Evolutionary conservation across 1,140 invertebrate genomes (phyloP).

Genomic region (Onthophagus taurus): DNA sequence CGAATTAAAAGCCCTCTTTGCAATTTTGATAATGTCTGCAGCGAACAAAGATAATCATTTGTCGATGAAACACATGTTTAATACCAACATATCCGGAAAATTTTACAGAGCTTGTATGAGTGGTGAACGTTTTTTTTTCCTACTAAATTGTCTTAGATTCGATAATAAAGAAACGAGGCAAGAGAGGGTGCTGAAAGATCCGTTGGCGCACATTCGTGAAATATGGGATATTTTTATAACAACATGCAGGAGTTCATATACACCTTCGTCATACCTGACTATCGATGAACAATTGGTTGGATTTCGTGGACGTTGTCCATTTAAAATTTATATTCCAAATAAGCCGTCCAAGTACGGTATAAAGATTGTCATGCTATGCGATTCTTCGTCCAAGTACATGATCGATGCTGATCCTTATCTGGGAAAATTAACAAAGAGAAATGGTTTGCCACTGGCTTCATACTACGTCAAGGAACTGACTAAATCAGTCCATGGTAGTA

Average conservation of each 20-base stretch:
- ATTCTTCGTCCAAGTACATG: slow-evolving; percentile 31
- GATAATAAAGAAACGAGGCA: slow-evolving; percentile 28
- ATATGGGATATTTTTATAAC: slow-evolving; percentile 33
- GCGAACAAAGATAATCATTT: slow-evolving; percentile 27
- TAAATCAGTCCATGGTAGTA: slow-evolving; percentile 26
- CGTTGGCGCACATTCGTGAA: slow-evolving; percentile 33
- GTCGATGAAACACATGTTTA: slow-evolving; percentile 21
- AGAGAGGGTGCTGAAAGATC: slow-evolving; percentile 23
- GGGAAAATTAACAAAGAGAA: slow-evolving; percentile 27
- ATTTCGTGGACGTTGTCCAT: slow-evolving; percentile 22
- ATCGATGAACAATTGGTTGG: slow-evolving; percentile 23
- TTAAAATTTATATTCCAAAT: slow-evolving; percentile 30
- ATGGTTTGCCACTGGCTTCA: slow-evolving; percentile 21
- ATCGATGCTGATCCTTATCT: slow-evolving; percentile 31
- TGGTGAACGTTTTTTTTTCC: slow-evolving; percentile 31
- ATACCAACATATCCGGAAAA: slow-evolving; percentile 20
- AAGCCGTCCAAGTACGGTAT: slow-evolving; percentile 35
- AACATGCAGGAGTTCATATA: slow-evolving; percentile 23
- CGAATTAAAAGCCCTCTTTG: slow-evolving; percentile 24
- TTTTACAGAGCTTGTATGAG: slow-evolving; percentile 29
- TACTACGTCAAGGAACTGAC: slow-evolving; percentile 22
- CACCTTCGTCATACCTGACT: slow-evolving; percentile 17
- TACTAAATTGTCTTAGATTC: slow-evolving; percentile 31
- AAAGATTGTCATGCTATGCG: slow-evolving; percentile 32
- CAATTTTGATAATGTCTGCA: slow-evolving; percentile 21